phyloP scores from a whole-genome alignment of 2,113 vertebrate species.

The Tyrannus savana region DNA sequence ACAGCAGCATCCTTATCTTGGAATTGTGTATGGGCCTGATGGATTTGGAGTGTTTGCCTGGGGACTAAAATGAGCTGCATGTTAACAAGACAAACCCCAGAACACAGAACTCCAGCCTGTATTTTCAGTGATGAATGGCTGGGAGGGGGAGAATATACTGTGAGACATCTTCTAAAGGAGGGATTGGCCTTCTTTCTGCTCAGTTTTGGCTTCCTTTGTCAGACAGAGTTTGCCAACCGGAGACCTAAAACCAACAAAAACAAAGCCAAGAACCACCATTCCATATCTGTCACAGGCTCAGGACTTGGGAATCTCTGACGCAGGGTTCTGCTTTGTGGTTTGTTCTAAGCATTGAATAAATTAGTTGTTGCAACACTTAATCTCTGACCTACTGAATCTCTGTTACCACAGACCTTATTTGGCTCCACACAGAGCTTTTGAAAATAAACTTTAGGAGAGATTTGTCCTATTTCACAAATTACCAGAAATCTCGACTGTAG shows the following conservation, averaged over 20 bases:
- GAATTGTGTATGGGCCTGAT: neutral
- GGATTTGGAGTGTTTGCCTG: neutral
- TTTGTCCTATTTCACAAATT: neutral
- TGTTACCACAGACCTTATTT: neutral
- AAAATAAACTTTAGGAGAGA: slow-evolving; percentile 24
- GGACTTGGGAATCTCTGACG: neutral
- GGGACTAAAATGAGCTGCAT: neutral
- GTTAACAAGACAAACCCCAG: neutral
- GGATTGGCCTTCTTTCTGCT: neutral
- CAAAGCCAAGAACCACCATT: neutral
- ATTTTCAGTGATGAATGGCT: neutral
- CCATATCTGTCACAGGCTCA: neutral
- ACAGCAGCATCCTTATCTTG: neutral
- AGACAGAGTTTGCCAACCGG: neutral
- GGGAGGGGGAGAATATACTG: neutral
- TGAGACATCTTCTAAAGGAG: neutral
- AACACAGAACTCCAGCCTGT: neutral
- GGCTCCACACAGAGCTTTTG: neutral
- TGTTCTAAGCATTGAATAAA: neutral
- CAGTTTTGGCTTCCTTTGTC: neutral
- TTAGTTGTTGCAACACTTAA: neutral
- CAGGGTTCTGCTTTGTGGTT: neutral
- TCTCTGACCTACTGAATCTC: slow-evolving; percentile 2
- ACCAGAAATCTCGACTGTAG: neutral
- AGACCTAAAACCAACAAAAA: neutral